phyloP scores from a whole-genome alignment of 1,140 invertebrate genomes.

The Diorhabda sublineata region DNA sequence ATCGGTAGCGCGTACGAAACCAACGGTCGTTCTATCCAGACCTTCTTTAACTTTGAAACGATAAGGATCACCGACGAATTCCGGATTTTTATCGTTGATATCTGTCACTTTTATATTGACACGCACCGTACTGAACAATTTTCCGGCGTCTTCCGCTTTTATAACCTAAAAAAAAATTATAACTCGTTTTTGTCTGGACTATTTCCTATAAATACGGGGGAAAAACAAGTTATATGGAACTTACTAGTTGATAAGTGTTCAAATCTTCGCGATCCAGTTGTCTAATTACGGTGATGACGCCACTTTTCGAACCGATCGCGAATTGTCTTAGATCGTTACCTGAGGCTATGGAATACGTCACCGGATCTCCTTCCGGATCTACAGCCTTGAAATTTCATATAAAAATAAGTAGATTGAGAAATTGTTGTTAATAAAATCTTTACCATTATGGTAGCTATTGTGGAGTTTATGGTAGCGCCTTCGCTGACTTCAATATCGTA shows the following conservation, averaged over 20 bases:
- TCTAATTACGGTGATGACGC: conserved; percentile 76
- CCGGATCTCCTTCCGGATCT: conserved; percentile 84
- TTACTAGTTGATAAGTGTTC: conserved; percentile 77
- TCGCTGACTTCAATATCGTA: conserved; percentile 86
- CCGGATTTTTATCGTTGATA: conserved; percentile 85
- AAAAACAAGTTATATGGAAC: conserved; percentile 25
- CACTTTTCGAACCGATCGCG: conserved; percentile 73
- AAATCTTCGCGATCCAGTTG: conserved; percentile 82
- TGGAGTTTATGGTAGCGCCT: conserved; percentile 79
- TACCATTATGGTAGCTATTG: conserved; percentile 66
- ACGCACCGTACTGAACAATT: conserved; percentile 73
- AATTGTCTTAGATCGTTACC: conserved; percentile 85
- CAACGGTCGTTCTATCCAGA: conserved; percentile 61
- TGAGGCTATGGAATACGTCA: conserved; percentile 77
- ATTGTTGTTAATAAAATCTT: conserved; percentile 32
- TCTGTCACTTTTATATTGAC: conserved; percentile 86
- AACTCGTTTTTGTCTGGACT: too few relatives aligned
- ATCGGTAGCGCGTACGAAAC: conserved; percentile 78
- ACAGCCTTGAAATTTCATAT: conserved; percentile 58
- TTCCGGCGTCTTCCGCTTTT: conserved; percentile 80
- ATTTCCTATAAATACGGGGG: too few relatives aligned
- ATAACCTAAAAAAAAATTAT: conserved; percentile 56
- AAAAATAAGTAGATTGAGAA: conserved; percentile 2
- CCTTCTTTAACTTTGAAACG: conserved; percentile 81
- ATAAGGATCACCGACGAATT: conserved; percentile 74